Evolutionary conservation across 2,888 invertebrate genomes (phyloP), one percentile per base, ranked within the genome.

Genomic region (Neria commutata): DNA sequence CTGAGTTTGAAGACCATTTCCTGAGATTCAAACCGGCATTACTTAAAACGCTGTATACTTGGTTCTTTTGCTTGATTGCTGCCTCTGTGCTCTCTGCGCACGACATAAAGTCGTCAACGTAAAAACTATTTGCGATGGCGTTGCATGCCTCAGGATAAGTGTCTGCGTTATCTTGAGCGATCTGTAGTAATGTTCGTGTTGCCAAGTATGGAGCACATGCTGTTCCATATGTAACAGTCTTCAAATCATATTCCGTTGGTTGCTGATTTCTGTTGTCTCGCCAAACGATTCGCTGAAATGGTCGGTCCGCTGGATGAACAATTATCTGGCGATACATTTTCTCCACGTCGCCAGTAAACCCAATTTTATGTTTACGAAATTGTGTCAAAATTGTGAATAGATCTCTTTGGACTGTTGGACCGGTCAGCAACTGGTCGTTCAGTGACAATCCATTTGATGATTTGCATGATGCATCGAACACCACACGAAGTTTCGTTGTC

Each of bases 271-370:
- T 47, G 10, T 24, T n/a, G 5, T 45, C 49, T 25, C 60, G 53
- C 62, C 64, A 64, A 40, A 62, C 19, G 11, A 62, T 58, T 1
- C 58, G 49, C 24, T 62, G 60, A 42, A 48, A 51, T 21, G 47
- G 40, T 54, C 10, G 49, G 17, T 49, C 49, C 11, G 11, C 14
- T 24, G 48, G 48, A n/a, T 48, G 48, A 6, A 48, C 19, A 48
- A 25, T n/a, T 4, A 59, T 45, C 33, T 60, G 60, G 17, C 63
- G 45, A 14, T 58, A 63, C 54, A 63, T 63, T 34, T 63, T 60
- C 19, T 58, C 60, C 1, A 60, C 46, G 21, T 60, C 58, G 1
- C 56, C 58, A 10, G 50, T 47, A 33, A 60, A 23, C 17, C 42
- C 63, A 8, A 60, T 34, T 51, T 47, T 29, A 8, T 8, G 11